These are phyloP conservation scores for Antheraea mylitta DNA, from an alignment of 1,140 invertebrate species.

Conservation along the genomic window DNA sequence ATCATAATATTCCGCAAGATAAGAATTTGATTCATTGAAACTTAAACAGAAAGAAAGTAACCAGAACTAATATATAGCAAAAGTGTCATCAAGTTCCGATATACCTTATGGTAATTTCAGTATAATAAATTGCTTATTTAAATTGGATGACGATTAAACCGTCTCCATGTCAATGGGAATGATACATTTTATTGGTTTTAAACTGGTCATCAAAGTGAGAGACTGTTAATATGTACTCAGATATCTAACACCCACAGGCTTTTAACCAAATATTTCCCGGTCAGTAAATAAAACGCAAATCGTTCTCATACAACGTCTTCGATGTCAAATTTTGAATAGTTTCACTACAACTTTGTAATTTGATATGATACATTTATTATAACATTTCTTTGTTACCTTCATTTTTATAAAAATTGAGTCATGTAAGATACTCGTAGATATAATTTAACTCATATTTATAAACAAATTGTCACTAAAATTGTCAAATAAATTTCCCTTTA, in stretches of 20 bases:
- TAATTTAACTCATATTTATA: too few relatives aligned
- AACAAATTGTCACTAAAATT: too few relatives aligned
- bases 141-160: slow-evolving; percentile 7
- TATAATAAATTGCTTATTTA: slow-evolving; percentile 11
- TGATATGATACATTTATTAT: too few relatives aligned
- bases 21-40: background rate
- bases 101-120: slow-evolving; percentile 8
- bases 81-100: background rate
- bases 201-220: slow-evolving; percentile 6
- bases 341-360: too few relatives aligned
- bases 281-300: background rate
- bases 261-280: background rate
- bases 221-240: background rate
- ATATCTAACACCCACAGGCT: background rate
- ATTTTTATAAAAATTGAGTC: too few relatives aligned
- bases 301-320: too few relatives aligned
- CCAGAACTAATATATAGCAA: background rate
- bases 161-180: slow-evolving; percentile 7
- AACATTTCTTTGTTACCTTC: too few relatives aligned
- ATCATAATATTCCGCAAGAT: too few relatives aligned
- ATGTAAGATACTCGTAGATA: too few relatives aligned
- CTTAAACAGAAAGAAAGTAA: slow-evolving; percentile 2
- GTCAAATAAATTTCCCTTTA: too few relatives aligned
- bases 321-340: too few relatives aligned
- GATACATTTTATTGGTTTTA: slow-evolving; percentile 6